Conservation (phyloP, 2,113 vertebrate genomes). For the Pteropus alecto region DNA sequence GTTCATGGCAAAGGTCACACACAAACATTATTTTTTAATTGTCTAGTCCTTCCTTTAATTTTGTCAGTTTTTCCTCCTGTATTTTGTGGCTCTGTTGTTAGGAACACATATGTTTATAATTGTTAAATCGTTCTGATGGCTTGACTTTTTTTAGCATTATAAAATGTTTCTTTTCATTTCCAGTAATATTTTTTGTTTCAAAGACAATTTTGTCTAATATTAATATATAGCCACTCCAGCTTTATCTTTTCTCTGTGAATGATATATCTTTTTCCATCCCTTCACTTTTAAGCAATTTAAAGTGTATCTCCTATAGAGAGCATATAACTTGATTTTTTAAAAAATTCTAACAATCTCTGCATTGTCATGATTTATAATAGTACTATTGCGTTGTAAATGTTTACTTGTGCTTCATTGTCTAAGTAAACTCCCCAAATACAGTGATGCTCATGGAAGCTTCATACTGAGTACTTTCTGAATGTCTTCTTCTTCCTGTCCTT, state of each 20-base stretch:
- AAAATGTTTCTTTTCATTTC: background rate
- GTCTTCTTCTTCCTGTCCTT: constrained; percentile 58
- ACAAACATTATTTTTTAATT: background rate
- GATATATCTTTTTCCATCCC: background rate
- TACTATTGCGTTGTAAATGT: constrained; percentile 17
- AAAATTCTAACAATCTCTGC: background rate
- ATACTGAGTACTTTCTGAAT: constrained; percentile 70
- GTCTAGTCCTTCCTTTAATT: background rate
- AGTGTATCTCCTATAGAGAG: background rate
- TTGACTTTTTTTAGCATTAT: background rate
- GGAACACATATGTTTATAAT: background rate
- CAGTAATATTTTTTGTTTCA: constrained; percentile 9
- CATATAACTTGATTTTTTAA: background rate
- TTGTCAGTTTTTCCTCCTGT: background rate
- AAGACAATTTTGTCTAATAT: background rate
- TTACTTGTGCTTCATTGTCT: constrained; percentile 61
- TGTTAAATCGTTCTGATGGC: background rate
- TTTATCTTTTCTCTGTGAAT: background rate
- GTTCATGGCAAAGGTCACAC: no score
- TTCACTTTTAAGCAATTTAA: background rate
- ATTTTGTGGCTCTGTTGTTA: constrained; percentile 10
- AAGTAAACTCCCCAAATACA: constrained; percentile 54
- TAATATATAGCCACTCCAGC: background rate
- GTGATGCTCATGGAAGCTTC: constrained; percentile 57
- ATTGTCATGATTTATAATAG: constrained; percentile 45